Conservation (phyloP, 1,140 invertebrate genomes). For the Sarcophaga bullata region DNA sequence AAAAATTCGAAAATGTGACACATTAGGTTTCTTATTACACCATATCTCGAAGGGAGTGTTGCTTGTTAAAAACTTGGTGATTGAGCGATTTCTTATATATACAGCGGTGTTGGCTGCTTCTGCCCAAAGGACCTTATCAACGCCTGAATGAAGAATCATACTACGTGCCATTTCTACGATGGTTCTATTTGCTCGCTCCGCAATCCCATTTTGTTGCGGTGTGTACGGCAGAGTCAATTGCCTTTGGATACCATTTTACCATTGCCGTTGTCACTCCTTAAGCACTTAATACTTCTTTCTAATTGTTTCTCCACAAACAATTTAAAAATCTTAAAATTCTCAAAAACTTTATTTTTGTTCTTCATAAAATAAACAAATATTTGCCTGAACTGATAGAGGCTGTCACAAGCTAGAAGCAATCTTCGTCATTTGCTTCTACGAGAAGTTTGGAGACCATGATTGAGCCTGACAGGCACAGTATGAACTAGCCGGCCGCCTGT, state of each 20-base stretch:
- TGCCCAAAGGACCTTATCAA: background rate
- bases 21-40: background rate
- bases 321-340: background rate
- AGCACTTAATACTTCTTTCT: background rate
- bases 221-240: too few species aligned
- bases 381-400: background rate
- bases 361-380: conserved; percentile 13
- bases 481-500: too few species aligned
- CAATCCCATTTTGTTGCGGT: background rate
- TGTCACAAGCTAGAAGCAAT: too few species aligned
- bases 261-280: conserved; percentile 11
- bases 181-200: background rate
- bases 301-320: background rate
- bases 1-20: too few species aligned
- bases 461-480: too few species aligned
- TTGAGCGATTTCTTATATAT: background rate
- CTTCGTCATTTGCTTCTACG: too few species aligned
- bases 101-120: background rate
- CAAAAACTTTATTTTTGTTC: background rate
- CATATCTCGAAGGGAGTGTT: background rate
- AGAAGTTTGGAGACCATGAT: too few species aligned
- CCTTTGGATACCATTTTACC: background rate
- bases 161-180: background rate
- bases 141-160: background rate
- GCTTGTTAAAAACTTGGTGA: background rate